Evolutionary conservation across 2,797 vertebrate species (phyloP).

Genomic region (Etheostoma nigrum): DNA sequence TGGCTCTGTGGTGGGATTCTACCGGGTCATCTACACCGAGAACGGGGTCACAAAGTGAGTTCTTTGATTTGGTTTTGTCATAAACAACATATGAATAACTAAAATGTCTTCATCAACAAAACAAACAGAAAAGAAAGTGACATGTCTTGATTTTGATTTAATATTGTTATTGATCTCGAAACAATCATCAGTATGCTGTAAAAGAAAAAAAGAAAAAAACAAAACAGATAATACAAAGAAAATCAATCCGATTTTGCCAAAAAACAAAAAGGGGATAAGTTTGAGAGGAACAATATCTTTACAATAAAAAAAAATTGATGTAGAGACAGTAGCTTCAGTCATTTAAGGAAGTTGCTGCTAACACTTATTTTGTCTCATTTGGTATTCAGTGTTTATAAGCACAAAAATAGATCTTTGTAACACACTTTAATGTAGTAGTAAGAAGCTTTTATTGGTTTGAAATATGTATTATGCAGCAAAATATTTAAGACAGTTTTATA

Average conservation of each 20-base stretch:
- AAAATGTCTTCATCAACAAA: conserved; percentile 47
- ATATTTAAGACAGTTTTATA: no score
- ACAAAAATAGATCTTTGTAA: background rate
- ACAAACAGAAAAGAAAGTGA: background rate
- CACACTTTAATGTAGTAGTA: background rate
- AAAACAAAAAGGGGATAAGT: no score
- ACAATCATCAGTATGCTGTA: no score
- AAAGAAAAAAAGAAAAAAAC: no score
- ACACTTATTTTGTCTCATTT: background rate
- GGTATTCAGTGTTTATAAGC: background rate
- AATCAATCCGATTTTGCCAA: no score
- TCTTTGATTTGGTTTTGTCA: background rate
- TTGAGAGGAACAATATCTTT: no score
- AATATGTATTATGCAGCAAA: background rate
- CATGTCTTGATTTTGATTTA: background rate
- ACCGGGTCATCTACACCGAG: conserved; percentile 91
- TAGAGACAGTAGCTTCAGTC: background rate
- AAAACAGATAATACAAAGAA: no score
- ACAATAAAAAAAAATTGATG: no score
- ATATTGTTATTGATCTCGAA: no score
- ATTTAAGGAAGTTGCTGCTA: background rate
- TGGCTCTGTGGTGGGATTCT: conserved; percentile 95
- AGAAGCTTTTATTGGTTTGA: background rate
- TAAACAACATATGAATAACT: background rate
- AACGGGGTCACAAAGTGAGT: conserved; percentile 86